Percentiles rank a stretch among this genome's conserved stretches.
These are phyloP conservation scores for Phalacrocorax carbo DNA, from an alignment of 2,113 vertebrate genomes.

Conservation along the genomic window DNA sequence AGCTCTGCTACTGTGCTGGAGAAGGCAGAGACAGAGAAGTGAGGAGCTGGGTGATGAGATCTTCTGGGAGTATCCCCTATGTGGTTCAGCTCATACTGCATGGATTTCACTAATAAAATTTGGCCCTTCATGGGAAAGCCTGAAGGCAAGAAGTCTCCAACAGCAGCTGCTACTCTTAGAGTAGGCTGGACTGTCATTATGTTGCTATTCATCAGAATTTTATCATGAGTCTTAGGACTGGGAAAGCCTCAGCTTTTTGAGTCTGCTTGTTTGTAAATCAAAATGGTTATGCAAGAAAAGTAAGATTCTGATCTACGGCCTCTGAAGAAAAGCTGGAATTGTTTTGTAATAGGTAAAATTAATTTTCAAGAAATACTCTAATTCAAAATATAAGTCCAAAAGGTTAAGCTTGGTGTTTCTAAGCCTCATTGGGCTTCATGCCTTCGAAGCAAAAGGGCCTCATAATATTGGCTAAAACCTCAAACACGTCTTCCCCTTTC, in stretches of 20 bases:
- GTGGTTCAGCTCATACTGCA: not conserved
- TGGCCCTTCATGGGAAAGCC: not conserved
- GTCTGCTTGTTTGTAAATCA: not conserved
- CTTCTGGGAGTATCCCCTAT: not conserved
- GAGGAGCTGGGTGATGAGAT: not conserved
- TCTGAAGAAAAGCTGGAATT: not conserved
- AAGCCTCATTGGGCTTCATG: not conserved
- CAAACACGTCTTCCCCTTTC: not conserved
- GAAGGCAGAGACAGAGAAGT: not conserved
- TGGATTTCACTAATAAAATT: not conserved
- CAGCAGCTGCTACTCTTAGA: not conserved
- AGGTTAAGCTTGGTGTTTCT: not conserved
- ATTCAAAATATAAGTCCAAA: not conserved
- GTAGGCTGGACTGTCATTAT: not conserved
- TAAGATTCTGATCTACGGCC: not conserved
- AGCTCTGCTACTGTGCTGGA: not conserved
- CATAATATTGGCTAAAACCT: not conserved
- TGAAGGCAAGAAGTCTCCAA: not conserved
- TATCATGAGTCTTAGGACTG: not conserved
- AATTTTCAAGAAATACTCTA: not conserved
- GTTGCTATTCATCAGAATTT: not conserved
- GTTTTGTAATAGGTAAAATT: not conserved
- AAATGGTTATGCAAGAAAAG: not conserved
- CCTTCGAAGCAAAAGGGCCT: not conserved
- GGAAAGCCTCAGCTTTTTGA: not conserved